phyloP scores from a whole-genome alignment of 2,888 invertebrate genomes.

The Andrena trimmerana region DNA sequence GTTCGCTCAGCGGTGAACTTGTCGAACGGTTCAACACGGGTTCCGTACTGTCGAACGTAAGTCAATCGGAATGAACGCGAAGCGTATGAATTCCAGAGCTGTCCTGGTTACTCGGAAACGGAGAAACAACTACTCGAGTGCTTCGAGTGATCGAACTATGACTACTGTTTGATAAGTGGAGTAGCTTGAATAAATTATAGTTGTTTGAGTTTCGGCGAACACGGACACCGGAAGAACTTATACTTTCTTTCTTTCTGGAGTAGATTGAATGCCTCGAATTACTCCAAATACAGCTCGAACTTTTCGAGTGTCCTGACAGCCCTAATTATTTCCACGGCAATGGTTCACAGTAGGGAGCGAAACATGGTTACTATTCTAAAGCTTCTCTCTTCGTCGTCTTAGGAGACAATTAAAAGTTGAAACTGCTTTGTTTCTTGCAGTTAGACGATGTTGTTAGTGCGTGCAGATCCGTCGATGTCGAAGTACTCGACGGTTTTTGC shows the following conservation, averaged over 20 bases:
- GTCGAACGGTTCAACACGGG: conserved; percentile 79
- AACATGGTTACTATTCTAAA: not conserved
- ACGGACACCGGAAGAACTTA: not conserved
- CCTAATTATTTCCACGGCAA: not conserved
- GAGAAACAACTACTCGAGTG: not conserved
- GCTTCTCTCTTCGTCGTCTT: not conserved
- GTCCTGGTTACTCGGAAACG: no score
- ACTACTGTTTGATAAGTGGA: no score
- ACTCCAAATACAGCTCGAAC: not conserved
- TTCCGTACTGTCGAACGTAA: conserved; percentile 81
- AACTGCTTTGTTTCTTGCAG: not conserved
- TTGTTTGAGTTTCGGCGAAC: no score
- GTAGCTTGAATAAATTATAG: no score
- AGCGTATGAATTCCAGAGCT: not conserved
- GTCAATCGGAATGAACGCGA: conserved; percentile 51
- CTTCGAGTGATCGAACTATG: no score
- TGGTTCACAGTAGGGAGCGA: not conserved
- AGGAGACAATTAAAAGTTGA: not conserved
- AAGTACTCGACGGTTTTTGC: not conserved
- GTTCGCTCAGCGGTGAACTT: conserved; percentile 1
- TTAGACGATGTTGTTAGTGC: not conserved
- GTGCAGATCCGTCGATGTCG: not conserved
- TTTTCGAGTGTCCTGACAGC: not conserved
- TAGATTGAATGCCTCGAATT: not conserved
- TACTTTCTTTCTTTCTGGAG: no score